These are phyloP conservation scores for Mythimna pallens DNA, from an alignment of 2,888 invertebrate species.

Conservation along the genomic window DNA sequence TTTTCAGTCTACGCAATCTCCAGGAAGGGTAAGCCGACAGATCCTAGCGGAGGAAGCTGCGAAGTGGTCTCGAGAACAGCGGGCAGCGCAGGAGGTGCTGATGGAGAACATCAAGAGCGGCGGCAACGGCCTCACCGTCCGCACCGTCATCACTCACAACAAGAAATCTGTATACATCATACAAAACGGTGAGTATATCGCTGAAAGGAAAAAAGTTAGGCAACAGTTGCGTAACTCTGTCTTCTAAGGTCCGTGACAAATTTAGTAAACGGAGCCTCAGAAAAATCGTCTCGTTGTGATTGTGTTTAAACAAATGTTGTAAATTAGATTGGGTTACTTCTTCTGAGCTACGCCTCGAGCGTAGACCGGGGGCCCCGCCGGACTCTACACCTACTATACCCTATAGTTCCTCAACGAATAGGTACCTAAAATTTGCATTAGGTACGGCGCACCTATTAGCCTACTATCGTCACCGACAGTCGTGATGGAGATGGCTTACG, in stretches of 20 bases:
- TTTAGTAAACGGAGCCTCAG: too few relatives aligned
- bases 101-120: conserved; percentile 89
- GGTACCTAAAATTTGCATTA: not conserved
- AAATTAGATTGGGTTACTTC: too few relatives aligned
- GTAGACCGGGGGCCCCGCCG: too few relatives aligned
- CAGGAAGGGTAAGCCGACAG: conserved; percentile 86
- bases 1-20: conserved; percentile 82
- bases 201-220: not conserved
- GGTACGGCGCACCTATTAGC: too few relatives aligned
- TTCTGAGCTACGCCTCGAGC: too few relatives aligned
- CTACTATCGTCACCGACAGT: too few relatives aligned
- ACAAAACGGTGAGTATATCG: conserved; percentile 79
- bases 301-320: too few relatives aligned
- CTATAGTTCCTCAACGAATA: not conserved
- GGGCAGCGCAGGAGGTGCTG: conserved; percentile 85
- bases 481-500: too few relatives aligned
- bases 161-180: conserved; percentile 83
- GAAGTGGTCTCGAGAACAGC: conserved; percentile 87
- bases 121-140: conserved; percentile 85
- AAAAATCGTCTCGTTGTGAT: too few relatives aligned
- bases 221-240: too few relatives aligned
- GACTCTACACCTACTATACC: too few relatives aligned
- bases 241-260: too few relatives aligned
- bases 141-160: conserved; percentile 79
- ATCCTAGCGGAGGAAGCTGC: conserved; percentile 87